Evolutionary conservation across 2,888 invertebrate genomes (phyloP), one percentile per base, ranked within the genome.

Genomic region (Drosophila setosimentum): DNA sequence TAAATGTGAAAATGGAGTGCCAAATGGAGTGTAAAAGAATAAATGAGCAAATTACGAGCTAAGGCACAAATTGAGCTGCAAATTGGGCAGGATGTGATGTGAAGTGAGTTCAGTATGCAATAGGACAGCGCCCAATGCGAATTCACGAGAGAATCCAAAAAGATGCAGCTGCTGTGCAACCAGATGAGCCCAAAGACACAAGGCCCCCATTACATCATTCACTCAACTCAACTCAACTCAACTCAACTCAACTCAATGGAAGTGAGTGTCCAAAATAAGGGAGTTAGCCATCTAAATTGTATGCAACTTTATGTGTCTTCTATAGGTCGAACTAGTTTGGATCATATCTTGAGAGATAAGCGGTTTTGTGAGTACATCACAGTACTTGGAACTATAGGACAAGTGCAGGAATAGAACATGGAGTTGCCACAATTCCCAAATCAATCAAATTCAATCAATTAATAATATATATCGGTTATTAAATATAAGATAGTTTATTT

Each of bases 11-110:
- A 82, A 80, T 71, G 54, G 69, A 77, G 74, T 77, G 68, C 54
- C 69, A 82, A 83, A 68, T 83, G 80, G 74, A 80, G 83, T 83
- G 86, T 76, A 69, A 74, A 65, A 59, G 66, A 74, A 78, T 78
- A 84, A 84, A 87, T 89, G 82, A 89, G 84, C 84, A 89, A 87
- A 83, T 84, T 83, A 80, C 61, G 58, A 54, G 54, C 69, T 50
- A 62, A 54, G 58, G 57, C 63, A 70, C 80, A 82, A 82, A 85
- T 85, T 68, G 80, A 70, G 71, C 69, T 69, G 67, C 83, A 89
- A 83, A 75, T 81, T 71, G 70, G 70, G 80, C 83, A 69, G 65
- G 69, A 65, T 68, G 80, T 65, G 76, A 55, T 49, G 35, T 30
- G 48, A 48, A 40, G 29, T 16, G 30, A 35, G 35, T 49, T 16